phyloP scores from a whole-genome alignment of 2,888 invertebrate genomes.

The Cantharis rufa region DNA sequence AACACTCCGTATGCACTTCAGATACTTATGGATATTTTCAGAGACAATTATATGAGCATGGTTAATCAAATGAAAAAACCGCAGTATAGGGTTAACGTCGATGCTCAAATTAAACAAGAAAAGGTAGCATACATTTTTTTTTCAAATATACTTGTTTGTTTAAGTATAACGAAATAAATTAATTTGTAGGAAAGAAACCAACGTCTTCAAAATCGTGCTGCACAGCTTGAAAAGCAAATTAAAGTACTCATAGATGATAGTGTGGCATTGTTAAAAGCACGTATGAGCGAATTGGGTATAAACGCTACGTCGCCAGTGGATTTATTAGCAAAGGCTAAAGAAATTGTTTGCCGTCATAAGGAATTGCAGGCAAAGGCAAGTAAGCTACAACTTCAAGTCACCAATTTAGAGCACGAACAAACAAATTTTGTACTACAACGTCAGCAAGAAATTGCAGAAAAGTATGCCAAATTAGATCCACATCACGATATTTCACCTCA shows the following conservation, averaged over 20 bases:
- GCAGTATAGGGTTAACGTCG: conserved; percentile 71
- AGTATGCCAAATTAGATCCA: conserved; percentile 64
- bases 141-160: not conserved
- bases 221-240: conserved; percentile 92
- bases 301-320: conserved; percentile 85
- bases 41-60: conserved; percentile 84
- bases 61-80: conserved; percentile 83
- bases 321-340: conserved; percentile 82
- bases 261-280: conserved; percentile 81
- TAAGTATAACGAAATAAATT: not conserved
- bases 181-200: conserved; percentile 73
- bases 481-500: conserved; percentile 67
- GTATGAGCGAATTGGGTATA: conserved; percentile 91
- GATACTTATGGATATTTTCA: conserved; percentile 82
- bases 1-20: conserved; percentile 85
- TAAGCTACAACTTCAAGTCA: conserved; percentile 83
- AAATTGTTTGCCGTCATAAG: conserved; percentile 91
- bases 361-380: conserved; percentile 88
- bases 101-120: conserved; percentile 80
- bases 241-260: conserved; percentile 90
- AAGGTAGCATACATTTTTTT: conserved; percentile 57
- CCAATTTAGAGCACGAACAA: conserved; percentile 76
- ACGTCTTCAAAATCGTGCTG: conserved; percentile 79
- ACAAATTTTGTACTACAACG: conserved; percentile 71
- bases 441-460: conserved; percentile 76